Conservation (phyloP, 2,888 invertebrate genomes). For the Apoda limacodes region DNA sequence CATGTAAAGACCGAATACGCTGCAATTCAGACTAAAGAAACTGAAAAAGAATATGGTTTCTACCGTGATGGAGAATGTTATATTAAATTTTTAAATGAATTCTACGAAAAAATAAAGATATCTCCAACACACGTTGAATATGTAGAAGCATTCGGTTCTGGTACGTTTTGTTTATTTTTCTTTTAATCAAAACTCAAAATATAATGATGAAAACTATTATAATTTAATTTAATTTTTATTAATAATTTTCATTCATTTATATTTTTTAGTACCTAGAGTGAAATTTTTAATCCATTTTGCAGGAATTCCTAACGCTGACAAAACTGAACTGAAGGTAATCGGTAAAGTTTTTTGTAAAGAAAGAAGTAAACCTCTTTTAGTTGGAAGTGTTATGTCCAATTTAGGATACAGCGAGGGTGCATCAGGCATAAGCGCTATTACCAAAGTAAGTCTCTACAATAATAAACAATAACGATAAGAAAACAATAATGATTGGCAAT, state of each 20-base stretch:
- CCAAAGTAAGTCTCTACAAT: slow-evolving; percentile 51
- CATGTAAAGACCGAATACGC: slow-evolving; percentile 77
- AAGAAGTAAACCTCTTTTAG: slow-evolving; percentile 66
- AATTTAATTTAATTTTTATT: neutral
- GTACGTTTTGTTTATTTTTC: too few relatives aligned
- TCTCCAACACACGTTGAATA: slow-evolving; percentile 77
- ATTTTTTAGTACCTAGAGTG: neutral
- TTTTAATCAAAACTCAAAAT: too few relatives aligned
- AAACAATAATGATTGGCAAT: too few relatives aligned
- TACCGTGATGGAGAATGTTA: slow-evolving; percentile 62
- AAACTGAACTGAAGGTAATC: slow-evolving; percentile 74
- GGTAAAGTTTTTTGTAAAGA: slow-evolving; percentile 66
- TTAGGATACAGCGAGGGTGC: slow-evolving; percentile 54
- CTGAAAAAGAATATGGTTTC: slow-evolving; percentile 62
- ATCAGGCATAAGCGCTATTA: slow-evolving; percentile 65
- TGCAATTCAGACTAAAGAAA: slow-evolving; percentile 49
- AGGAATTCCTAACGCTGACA: slow-evolving; percentile 70
- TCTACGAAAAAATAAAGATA: slow-evolving; percentile 73
- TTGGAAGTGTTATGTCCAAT: slow-evolving; percentile 65
- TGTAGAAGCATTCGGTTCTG: slow-evolving; percentile 87
- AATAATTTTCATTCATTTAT: too few relatives aligned
- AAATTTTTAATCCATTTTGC: slow-evolving; percentile 7
- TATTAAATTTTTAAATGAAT: slow-evolving; percentile 58
- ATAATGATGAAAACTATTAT: neutral
- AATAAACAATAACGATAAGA: too few relatives aligned